A percentile compares a stretch with the other conserved stretches of the same genome.
Evolutionary conservation across 53 echinoderm and acorn worm genomes (phyloP).

Genomic region (Stichopus horrens): DNA sequence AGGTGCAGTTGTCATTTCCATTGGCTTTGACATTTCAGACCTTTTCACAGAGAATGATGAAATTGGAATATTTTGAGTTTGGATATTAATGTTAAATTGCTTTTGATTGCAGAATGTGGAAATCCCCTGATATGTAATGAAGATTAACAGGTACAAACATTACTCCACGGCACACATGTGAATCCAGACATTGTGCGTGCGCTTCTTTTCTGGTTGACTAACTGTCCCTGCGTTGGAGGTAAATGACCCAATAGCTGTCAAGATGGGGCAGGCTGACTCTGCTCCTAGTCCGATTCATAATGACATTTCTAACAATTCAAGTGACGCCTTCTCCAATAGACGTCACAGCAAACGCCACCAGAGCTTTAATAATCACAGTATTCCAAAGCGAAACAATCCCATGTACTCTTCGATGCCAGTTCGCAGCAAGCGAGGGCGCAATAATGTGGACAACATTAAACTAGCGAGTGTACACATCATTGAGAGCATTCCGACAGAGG

Average conservation of each 20-base stretch:
- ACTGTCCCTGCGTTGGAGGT: background rate
- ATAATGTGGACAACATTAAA: constrained; percentile 67
- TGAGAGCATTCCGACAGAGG: constrained; percentile 93
- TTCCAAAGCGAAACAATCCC: constrained; percentile 43
- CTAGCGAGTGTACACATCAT: constrained; percentile 93
- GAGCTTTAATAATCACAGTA: constrained; percentile 44
- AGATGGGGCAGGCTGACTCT: constrained; percentile 47
- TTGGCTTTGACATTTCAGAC: no score
- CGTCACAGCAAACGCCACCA: constrained; percentile 39
- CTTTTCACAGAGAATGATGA: no score
- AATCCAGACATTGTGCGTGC: background rate
- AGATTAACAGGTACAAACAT: background rate
- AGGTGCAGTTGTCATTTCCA: no score
- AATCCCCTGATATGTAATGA: background rate
- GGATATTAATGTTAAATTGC: background rate
- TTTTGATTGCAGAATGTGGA: background rate
- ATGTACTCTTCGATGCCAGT: constrained; percentile 56
- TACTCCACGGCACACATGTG: background rate
- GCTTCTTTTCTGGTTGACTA: background rate
- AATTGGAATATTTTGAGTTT: no score
- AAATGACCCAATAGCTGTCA: background rate
- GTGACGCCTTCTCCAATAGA: constrained; percentile 34
- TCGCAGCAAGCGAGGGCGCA: constrained; percentile 60
- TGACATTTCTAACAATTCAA: constrained; percentile 43
- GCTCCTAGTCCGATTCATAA: constrained; percentile 15